phyloP scores from a whole-genome alignment of 2,113 vertebrate species.

The Calonectris borealis region DNA sequence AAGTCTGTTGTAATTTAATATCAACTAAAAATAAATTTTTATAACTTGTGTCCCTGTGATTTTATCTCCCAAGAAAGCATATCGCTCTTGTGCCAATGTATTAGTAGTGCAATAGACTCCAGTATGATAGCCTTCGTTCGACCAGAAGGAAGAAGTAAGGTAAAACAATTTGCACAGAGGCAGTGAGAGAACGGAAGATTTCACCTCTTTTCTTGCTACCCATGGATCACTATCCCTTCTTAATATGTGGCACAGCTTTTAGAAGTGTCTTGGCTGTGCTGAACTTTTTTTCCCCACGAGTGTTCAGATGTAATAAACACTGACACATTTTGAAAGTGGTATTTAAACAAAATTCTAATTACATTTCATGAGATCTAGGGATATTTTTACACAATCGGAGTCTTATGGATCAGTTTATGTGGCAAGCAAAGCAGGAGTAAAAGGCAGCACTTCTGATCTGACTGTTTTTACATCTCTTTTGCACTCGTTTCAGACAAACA shows the following conservation, averaged over 20 bases:
- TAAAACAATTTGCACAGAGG: neutral
- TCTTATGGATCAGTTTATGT: neutral
- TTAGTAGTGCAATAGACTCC: neutral
- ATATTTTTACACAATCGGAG: neutral
- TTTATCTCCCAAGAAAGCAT: neutral
- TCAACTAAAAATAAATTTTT: neutral
- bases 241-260: neutral
- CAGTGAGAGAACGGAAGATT: neutral
- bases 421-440: neutral
- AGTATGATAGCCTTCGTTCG: neutral
- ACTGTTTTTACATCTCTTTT: neutral
- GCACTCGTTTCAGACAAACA: neutral
- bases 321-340: neutral
- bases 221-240: fast-evolving
- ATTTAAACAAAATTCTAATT: neutral
- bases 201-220: neutral
- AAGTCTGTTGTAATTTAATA: neutral
- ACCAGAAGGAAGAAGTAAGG: neutral
- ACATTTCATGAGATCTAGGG: neutral
- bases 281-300: neutral
- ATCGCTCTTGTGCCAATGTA: neutral
- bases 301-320: neutral
- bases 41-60: neutral
- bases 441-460: neutral
- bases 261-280: neutral